Evolutionary conservation across 2,888 invertebrate genomes (phyloP).

Genomic region (Linyphia triangularis): DNA sequence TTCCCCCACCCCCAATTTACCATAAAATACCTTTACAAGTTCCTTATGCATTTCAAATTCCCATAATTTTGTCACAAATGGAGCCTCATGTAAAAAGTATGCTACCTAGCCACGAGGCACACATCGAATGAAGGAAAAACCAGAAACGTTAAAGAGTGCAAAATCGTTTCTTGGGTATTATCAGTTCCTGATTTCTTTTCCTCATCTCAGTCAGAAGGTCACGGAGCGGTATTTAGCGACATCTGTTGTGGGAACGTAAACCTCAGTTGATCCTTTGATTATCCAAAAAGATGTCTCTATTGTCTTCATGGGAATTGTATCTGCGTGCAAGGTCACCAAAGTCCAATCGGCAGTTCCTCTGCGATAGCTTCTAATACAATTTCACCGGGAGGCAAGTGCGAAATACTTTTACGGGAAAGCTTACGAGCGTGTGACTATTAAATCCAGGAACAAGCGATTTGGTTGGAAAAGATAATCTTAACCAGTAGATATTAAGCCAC

Average conservation of each 20-base stretch:
- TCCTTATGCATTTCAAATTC: too few species aligned
- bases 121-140: background rate
- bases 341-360: background rate
- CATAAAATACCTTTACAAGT: too few species aligned
- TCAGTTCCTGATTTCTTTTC: background rate
- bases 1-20: too few species aligned
- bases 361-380: too few species aligned
- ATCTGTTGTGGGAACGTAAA: conserved; percentile 1
- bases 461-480: too few species aligned
- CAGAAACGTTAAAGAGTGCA: background rate
- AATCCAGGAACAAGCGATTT: too few species aligned
- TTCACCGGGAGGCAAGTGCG: too few species aligned
- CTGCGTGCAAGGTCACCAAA: background rate
- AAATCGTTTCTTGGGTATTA: background rate
- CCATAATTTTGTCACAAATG: too few species aligned
- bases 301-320: background rate
- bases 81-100: background rate
- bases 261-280: background rate
- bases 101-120: background rate
- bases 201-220: conserved; percentile 12
- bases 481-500: too few species aligned
- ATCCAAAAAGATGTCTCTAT: background rate
- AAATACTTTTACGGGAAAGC: too few species aligned
- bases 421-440: too few species aligned
- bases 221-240: background rate